Evolutionary conservation across 1,140 invertebrate species (phyloP).

Genomic region (Trichonephila inaurata): DNA sequence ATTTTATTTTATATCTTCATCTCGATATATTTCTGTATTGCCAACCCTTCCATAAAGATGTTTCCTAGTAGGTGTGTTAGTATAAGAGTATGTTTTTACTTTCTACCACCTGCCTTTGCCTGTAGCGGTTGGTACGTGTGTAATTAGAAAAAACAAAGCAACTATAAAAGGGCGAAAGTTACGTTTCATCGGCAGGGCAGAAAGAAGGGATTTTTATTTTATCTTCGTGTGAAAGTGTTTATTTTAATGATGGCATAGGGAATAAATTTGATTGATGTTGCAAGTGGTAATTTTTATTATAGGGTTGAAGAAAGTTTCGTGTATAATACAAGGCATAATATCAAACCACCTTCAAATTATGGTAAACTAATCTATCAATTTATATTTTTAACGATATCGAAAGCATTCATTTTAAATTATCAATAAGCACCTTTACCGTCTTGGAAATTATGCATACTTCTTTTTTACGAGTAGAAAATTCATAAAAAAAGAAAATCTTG

Average conservation of each 20-base stretch:
- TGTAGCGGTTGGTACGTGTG: neutral
- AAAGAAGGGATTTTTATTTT: neutral
- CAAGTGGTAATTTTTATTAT: neutral
- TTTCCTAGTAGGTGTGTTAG: neutral
- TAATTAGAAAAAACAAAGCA: neutral
- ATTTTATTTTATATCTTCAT: constrained; percentile 17
- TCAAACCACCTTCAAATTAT: no score
- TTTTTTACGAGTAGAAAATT: no score
- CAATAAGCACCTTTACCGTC: no score
- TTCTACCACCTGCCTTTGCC: neutral
- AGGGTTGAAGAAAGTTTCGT: no score
- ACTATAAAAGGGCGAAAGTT: neutral
- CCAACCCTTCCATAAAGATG: neutral
- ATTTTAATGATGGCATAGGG: neutral
- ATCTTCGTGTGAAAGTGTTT: neutral
- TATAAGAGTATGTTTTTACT: neutral
- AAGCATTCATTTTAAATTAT: no score
- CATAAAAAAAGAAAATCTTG: no score
- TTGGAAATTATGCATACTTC: no score
- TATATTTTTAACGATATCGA: no score
- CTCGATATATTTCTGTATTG: neutral
- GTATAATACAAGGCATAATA: no score
- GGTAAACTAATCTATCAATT: no score
- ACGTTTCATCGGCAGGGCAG: neutral
- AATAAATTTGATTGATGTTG: neutral